Percentiles rank a stretch among this genome's conserved stretches.
phyloP scores from a whole-genome alignment of 2,797 vertebrate species.

The Macroramphosus scolopax region DNA sequence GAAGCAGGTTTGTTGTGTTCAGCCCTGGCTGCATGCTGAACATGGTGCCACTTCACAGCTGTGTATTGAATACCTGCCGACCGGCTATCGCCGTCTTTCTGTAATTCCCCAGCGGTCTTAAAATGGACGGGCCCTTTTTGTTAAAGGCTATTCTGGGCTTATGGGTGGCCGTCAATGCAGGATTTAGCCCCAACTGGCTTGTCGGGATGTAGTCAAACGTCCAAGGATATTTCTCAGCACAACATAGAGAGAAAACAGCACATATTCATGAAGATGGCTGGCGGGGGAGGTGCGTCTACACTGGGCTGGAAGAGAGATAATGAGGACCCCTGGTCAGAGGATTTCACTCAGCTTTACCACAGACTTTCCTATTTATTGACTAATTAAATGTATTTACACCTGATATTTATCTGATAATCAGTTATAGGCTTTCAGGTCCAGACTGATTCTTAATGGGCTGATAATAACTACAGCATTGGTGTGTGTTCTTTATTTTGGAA shows the following conservation, averaged over 20 bases:
- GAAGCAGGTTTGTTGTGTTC: slow-evolving; percentile 51
- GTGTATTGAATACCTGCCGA: slow-evolving; percentile 40
- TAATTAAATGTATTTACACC: slow-evolving; percentile 27
- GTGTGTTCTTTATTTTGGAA: too few relatives aligned
- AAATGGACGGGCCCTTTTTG: slow-evolving; percentile 62
- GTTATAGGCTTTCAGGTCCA: slow-evolving; percentile 7
- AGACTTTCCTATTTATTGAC: slow-evolving; percentile 47
- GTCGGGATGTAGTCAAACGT: slow-evolving; percentile 58
- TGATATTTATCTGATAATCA: slow-evolving; percentile 29
- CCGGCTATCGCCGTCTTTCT: slow-evolving; percentile 22
- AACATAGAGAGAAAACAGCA: slow-evolving; percentile 29
- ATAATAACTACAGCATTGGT: slow-evolving; percentile 16
- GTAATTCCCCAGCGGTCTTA: slow-evolving; percentile 53
- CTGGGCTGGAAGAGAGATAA: slow-evolving; percentile 59
- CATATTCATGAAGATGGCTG: slow-evolving; percentile 51
- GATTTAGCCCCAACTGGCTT: slow-evolving; percentile 53
- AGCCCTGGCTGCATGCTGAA: slow-evolving; percentile 52
- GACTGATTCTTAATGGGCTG: slow-evolving; percentile 29
- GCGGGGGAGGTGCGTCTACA: slow-evolving; percentile 55
- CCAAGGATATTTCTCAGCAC: slow-evolving; percentile 33
- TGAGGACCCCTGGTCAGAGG: slow-evolving; percentile 51
- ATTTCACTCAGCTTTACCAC: slow-evolving; percentile 45
- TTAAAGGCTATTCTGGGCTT: slow-evolving; percentile 54
- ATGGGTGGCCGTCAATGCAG: slow-evolving; percentile 41
- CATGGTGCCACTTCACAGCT: slow-evolving; percentile 46